A percentile compares a stretch with the other conserved stretches of the same genome.
Conservation (phyloP, 2,113 vertebrate genomes). For the Marmota monax region DNA sequence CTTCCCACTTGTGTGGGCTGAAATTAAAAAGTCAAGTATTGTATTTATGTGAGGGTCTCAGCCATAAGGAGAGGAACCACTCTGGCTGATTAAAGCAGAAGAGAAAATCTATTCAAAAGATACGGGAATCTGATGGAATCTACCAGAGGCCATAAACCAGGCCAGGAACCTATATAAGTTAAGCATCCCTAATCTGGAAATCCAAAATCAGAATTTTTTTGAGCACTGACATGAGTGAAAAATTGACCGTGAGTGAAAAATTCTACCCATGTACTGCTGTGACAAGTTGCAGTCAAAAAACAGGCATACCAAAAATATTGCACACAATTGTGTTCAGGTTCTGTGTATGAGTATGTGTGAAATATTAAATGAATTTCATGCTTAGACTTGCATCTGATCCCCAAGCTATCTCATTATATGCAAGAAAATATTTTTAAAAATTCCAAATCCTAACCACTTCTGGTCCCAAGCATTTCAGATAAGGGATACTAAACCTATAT, state of each 20-base stretch:
- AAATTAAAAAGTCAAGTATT: background rate
- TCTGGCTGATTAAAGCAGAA: constrained; percentile 34
- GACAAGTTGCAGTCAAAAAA: background rate
- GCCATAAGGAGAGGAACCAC: background rate
- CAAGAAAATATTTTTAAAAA: background rate
- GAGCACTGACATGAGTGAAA: background rate
- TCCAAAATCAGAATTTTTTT: background rate
- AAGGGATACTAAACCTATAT: background rate
- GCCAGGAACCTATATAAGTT: background rate
- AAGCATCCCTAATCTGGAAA: background rate
- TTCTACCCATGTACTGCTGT: background rate
- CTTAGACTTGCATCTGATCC: background rate
- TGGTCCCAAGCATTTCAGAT: background rate
- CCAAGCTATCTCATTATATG: background rate
- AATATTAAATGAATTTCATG: background rate
- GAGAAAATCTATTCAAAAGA: constrained; percentile 39
- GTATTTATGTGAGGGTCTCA: background rate
- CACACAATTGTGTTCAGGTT: background rate
- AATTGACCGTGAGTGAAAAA: background rate
- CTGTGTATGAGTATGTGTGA: background rate
- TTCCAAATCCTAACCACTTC: background rate
- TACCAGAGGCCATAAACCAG: background rate
- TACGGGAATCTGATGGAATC: background rate
- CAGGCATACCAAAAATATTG: background rate
- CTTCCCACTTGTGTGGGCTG: background rate